Conservation (phyloP, 2,113 vertebrate species). For the Cranoglanis bouderius region DNA sequence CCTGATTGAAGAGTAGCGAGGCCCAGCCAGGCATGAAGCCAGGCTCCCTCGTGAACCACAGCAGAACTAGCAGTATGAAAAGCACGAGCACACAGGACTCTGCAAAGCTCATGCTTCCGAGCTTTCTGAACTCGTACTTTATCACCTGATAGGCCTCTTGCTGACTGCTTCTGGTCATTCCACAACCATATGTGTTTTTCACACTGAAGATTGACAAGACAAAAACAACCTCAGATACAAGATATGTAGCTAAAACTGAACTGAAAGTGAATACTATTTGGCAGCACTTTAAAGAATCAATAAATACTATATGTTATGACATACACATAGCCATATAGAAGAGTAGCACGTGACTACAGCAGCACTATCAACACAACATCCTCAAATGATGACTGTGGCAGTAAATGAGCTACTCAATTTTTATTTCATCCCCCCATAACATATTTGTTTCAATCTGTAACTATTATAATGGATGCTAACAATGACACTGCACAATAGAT, state of each 20-base stretch:
- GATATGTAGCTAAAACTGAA: background rate
- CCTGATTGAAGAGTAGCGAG: slow-evolving; percentile 70
- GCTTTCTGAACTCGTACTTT: slow-evolving; percentile 69
- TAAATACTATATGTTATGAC: background rate
- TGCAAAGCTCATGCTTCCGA: slow-evolving; percentile 81
- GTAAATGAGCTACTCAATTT: background rate
- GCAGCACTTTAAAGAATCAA: background rate
- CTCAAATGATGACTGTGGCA: background rate
- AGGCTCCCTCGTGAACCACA: slow-evolving; percentile 93
- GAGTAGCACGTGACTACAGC: background rate
- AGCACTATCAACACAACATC: background rate
- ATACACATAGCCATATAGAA: background rate
- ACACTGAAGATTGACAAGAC: slow-evolving; percentile 68
- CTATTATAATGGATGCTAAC: background rate
- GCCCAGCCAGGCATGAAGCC: slow-evolving; percentile 90
- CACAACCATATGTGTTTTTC: slow-evolving; percentile 79
- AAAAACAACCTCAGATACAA: background rate
- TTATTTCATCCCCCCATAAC: background rate
- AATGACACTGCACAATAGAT: background rate
- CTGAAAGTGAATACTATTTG: background rate
- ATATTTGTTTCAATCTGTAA: background rate
- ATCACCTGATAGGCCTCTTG: slow-evolving; percentile 70
- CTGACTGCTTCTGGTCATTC: slow-evolving; percentile 53
- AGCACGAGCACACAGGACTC: slow-evolving; percentile 74
- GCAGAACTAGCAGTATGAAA: slow-evolving; percentile 77